Base-by-base conservation (phyloP, 2,797 vertebrate species). In the Acanthurus lineatus region DNA sequence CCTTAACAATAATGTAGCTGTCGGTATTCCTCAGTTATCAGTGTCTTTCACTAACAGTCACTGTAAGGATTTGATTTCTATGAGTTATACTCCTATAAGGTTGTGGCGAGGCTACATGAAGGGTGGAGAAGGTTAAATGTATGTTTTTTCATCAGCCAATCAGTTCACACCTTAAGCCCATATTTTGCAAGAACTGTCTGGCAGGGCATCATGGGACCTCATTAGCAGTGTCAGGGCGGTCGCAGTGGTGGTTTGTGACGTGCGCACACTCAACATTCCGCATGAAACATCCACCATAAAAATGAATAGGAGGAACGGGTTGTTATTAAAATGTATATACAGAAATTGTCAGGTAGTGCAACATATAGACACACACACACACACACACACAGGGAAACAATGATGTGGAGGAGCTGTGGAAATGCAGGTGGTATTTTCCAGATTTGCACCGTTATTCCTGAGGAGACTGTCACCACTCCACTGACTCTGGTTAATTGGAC, bases 151-250 rank as follows among this genome's bases (percentile, higher is more conserved):
- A 81, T 54, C 67, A 75, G 71, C 76, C 73, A 86, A 85, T 84
- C 84, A 84, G 19, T 60, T 58, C 11, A 72, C 69, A 52, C 56
- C 76, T 64, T 42, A 3, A 60, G 52, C 74, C 48, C 19, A 35
- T 62, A 61, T 69, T 73, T 71, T 49, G 20, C 54, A 20, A 53
- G 2, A 70, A 5, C 19, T 15, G 51, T 45, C 57, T 22, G 47
- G 54, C 67, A 60, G 58, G 47, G 80, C 49, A 76, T 81, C 88
- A 40, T 62, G 84, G 82, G 85, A 88, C 57, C 83, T 91, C 88
- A 86, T 91, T 92, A 90, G 81, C 0, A 15, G 63, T 3, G 58
- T 40, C 44, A 4, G 28, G 67, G 40, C 0, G 1, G 63, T 57
- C 9, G 16, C 3, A 3, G 51, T 38, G 74, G 76, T 64, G 3